Evolutionary conservation across 2,888 invertebrate species (phyloP), one percentile per base, ranked within the genome.

Genomic region (Panopea generosa): DNA sequence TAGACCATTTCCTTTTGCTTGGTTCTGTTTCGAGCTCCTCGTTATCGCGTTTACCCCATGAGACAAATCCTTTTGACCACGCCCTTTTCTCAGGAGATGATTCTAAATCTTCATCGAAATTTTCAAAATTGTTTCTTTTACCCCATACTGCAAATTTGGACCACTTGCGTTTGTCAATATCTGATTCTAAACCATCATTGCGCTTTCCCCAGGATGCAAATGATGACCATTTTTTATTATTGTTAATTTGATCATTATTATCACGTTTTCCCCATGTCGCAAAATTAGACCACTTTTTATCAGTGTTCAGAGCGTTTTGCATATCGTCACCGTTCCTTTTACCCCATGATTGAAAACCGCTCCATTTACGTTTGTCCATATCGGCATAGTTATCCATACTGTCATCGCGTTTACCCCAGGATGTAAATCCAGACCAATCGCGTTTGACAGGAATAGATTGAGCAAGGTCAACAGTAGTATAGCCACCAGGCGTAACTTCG

Each of bases 151-250:
- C 38, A 50, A 78, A 78, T 3, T 66, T 61, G 7, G 78, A 61
- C 78, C 78, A 78, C 57, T 78, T 61, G 9, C 59, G 40, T 27
- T 65, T 63, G 11, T 68, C 63, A 1, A 60, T n/a, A n/a, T 67
- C 63, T 9, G 20, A 18, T 1, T 27, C 27, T 4, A 50, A 38
- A 11, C 27, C n/a, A 20, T 61, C 45, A 2, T 24, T 16, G 38
- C 79, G 71, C 55, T 80, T 80, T 16, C 79, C 79, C 79, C 79
- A 80, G 7, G 76, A 63, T 1, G 69, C 38, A 27, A 80, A 80
- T 29, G 60, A 29, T 4, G 68, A 50, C 79, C 79, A 80, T 49
- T 75, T 76, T 43, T 75, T 43, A 68, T 80, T 76, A 2, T 76
- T 69, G 26, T 40, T 38, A 9, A 57, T 49, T 0, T 29, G 20